Evolutionary conservation across 2,797 vertebrate species (phyloP).

Genomic region (Hemitrygon akajei): DNA sequence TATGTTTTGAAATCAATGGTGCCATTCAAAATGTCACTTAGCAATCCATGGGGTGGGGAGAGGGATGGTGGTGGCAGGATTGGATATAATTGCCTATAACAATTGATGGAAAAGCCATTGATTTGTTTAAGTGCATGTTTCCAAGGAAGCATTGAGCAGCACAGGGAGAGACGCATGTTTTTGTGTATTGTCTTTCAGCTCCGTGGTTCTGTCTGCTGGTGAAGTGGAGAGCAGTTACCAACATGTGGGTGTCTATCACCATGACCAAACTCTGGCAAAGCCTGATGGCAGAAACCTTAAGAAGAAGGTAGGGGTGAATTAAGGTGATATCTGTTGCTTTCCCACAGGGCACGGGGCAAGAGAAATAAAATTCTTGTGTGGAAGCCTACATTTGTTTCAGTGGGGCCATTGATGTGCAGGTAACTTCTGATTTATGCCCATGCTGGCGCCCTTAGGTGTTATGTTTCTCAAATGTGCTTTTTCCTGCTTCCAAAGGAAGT

Average conservation of each 20-base stretch:
- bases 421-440: neutral
- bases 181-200: slow-evolving; percentile 34
- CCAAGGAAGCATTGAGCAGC: neutral
- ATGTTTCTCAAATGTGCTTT: neutral
- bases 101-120: neutral
- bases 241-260: neutral
- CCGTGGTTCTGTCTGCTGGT: neutral
- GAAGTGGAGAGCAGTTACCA: slow-evolving; percentile 21
- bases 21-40: neutral
- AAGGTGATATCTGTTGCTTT: slow-evolving; percentile 27
- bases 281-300: slow-evolving; percentile 18
- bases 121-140: neutral
- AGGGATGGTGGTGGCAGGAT: neutral
- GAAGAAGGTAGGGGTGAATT: slow-evolving; percentile 34
- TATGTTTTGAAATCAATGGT: neutral
- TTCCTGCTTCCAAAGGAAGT: slow-evolving; percentile 67
- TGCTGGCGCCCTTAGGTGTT: neutral
- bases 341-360: slow-evolving; percentile 2
- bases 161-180: neutral
- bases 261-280: slow-evolving; percentile 24
- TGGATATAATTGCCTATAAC: neutral
- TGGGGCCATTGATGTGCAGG: slow-evolving; percentile 21
- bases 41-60: neutral
- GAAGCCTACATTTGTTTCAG: slow-evolving; percentile 21
- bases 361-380: slow-evolving; percentile 5